Evolutionary conservation across 2,888 invertebrate species (phyloP).

Genomic region (Barypeithes pellucidus): DNA sequence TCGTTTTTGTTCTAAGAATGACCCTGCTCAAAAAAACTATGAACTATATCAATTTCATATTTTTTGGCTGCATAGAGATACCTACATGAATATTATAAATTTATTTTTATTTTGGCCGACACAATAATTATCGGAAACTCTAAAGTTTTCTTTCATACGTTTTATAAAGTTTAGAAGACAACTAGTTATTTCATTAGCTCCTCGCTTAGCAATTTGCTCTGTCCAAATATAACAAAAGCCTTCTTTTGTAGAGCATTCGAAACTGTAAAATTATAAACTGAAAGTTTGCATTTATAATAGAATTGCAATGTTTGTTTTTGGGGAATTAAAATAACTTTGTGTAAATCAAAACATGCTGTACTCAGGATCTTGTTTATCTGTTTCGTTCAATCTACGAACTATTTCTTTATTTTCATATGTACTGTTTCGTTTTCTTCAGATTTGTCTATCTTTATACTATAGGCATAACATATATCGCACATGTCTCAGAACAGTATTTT

Average conservation of each 20-base stretch:
- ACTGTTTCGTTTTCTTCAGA: slow-evolving; percentile 9
- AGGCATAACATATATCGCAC: slow-evolving; percentile 24
- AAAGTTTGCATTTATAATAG: slow-evolving; percentile 39
- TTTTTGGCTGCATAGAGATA: slow-evolving; percentile 19
- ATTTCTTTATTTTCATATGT: slow-evolving; percentile 31
- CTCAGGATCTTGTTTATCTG: slow-evolving; percentile 2
- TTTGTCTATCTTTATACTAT: slow-evolving; percentile 18
- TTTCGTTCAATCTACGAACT: slow-evolving; percentile 14
- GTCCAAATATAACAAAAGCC: slow-evolving; percentile 40
- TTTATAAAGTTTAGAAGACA: slow-evolving; percentile 16
- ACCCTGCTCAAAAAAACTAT: slow-evolving; percentile 24
- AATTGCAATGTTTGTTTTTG: slow-evolving; percentile 12
- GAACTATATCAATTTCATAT: slow-evolving; percentile 1
- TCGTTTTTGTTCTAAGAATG: not conserved
- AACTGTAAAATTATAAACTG: slow-evolving; percentile 41
- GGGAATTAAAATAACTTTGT: slow-evolving; percentile 35
- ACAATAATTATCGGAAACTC: slow-evolving; percentile 48
- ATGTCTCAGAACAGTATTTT: slow-evolving; percentile 27
- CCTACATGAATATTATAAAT: slow-evolving; percentile 29
- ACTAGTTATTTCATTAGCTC: slow-evolving; percentile 37
- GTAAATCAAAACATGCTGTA: slow-evolving; percentile 31
- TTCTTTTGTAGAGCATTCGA: slow-evolving; percentile 26
- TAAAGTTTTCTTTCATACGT: slow-evolving; percentile 26
- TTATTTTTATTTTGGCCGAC: slow-evolving; percentile 49
- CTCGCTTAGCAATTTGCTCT: slow-evolving; percentile 38